Conservation (phyloP, 1,140 invertebrate genomes). For the Drosophila orena region DNA sequence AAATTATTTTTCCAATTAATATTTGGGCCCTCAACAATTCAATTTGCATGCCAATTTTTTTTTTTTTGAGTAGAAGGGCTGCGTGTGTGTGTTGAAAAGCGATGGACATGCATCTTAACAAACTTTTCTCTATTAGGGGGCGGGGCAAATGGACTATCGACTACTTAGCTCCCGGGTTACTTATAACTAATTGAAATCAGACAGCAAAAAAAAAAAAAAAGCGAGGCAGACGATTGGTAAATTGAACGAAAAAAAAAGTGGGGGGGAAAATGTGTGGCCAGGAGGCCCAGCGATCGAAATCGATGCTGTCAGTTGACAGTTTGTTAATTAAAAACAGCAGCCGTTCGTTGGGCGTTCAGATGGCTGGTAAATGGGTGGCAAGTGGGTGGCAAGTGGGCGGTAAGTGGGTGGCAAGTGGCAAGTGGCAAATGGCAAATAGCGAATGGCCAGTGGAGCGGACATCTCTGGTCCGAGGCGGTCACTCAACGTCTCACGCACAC, state of each 20-base stretch:
- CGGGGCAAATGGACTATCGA: conserved; percentile 14
- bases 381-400: not conserved
- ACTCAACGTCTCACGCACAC: conserved; percentile 72
- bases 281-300: conserved; percentile 18
- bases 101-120: conserved; percentile 5
- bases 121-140: not conserved
- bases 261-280: conserved; percentile 22
- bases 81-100: conserved; percentile 3
- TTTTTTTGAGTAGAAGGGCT: not conserved
- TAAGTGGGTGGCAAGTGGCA: not conserved
- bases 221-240: conserved; percentile 12
- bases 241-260: conserved; percentile 17
- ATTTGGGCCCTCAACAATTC: conserved; percentile 20
- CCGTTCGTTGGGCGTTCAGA: conserved; percentile 3
- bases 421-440: too few relatives aligned
- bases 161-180: conserved; percentile 70
- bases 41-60: conserved; percentile 31
- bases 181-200: conserved; percentile 78
- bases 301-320: conserved; percentile 72
- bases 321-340: conserved; percentile 82
- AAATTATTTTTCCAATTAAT: conserved; percentile 49
- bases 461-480: conserved; percentile 44
- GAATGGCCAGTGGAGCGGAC: conserved; percentile 6
- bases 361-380: not conserved
- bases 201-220: conserved; percentile 1